Evolutionary conservation across 2,888 invertebrate genomes (phyloP), one percentile per base, ranked within the genome.

Genomic region (Alsophila aescularia): DNA sequence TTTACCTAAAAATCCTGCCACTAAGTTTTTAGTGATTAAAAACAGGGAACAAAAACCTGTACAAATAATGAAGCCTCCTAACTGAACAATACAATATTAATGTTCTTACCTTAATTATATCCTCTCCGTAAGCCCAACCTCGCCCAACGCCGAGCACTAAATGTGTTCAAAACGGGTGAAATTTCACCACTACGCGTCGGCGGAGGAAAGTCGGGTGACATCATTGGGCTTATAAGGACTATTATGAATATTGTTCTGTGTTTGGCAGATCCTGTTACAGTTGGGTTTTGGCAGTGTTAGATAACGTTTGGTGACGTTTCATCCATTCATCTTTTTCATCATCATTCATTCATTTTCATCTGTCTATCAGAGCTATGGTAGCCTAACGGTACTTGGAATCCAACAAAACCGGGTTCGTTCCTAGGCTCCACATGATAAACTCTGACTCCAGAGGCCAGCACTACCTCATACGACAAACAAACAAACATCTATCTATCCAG

Each of bases 131-230:
- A 36, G 50, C 41, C 55, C 52, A 58, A 60, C 54, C 52, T 13
- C 50, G 8, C 41, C 59, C 61, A 63, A 47, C 24, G 37, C 43
- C 37, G 31, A 32, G 54, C 40, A 40, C 36, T 41, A 67, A 77
- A 72, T 77, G 76, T 52, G 64, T 41, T 32, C 37, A 51, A 52
- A 63, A 57, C 50, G 51, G 21, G 31, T n/a, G 29, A 10, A 48
- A 52, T 60, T 65, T 66, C 67, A 54, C 56, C 49, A 48, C 31
- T 21, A n/a, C 13, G 58, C 62, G 71, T 68, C 42, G 67, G 70
- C 58, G 65, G 60, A 71, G 65, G 77, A 79, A 77, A 79, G 79
- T 72, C 41, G 57, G 43, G 59, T 81, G 77, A 77, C 68, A 67
- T 79, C 79, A 77, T 55, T 52, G 36, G 31, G 41, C 69, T 12